These are phyloP conservation scores for Carcina quercana DNA, from an alignment of 2,888 invertebrate species.

Conservation along the genomic window DNA sequence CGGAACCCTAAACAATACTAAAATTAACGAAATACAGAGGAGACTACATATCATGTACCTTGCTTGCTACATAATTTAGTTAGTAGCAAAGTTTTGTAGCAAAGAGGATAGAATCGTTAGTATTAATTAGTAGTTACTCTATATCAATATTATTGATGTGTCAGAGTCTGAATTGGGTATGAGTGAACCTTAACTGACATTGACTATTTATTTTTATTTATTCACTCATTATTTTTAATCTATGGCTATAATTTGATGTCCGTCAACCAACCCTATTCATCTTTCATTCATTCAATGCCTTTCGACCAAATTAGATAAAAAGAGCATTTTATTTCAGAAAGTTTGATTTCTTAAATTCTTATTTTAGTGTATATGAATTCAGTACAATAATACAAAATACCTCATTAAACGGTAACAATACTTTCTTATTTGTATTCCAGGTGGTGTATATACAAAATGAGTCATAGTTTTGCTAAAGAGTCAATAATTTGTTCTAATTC, in stretches of 20 bases:
- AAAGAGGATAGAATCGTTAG: too few relatives aligned
- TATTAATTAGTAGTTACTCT: too few relatives aligned
- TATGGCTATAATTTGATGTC: constrained; percentile 1
- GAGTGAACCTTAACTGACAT: too few relatives aligned
- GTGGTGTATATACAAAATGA: constrained; percentile 46
- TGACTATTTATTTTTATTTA: neutral
- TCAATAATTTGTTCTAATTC: constrained; percentile 24
- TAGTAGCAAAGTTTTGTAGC: too few relatives aligned
- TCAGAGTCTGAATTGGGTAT: too few relatives aligned
- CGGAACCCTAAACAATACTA: too few relatives aligned
- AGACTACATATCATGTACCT: too few relatives aligned
- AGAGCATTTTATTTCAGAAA: constrained; percentile 5
- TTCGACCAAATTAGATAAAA: constrained; percentile 6
- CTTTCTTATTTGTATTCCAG: constrained; percentile 26
- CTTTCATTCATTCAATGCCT: constrained; percentile 9
- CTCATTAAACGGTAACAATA: constrained; percentile 2
- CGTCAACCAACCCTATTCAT: constrained; percentile 12
- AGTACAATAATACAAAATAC: neutral
- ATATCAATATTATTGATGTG: too few relatives aligned
- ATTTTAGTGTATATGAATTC: neutral
- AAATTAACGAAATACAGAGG: too few relatives aligned
- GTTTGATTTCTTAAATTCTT: constrained; percentile 1
- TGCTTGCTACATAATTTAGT: too few relatives aligned
- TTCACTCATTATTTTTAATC: constrained; percentile 1
- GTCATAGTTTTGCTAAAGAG: constrained; percentile 51